phyloP scores from a whole-genome alignment of 2,113 vertebrate species.

The Bufo bufo region DNA sequence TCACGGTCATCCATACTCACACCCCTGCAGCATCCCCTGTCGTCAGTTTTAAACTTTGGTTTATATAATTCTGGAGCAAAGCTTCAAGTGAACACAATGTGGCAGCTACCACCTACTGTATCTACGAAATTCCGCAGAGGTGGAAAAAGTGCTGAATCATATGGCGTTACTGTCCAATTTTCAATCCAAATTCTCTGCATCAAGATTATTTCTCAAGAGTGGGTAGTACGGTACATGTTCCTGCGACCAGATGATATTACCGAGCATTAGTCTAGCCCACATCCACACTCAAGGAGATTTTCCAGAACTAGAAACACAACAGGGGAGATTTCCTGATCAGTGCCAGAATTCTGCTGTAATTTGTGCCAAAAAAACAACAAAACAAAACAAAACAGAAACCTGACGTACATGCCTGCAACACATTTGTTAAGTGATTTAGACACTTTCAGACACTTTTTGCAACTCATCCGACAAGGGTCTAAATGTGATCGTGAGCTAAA shows the following conservation, averaged over 20 bases:
- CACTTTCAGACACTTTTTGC: no score
- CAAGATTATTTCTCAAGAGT: not conserved
- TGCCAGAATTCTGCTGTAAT: not conserved
- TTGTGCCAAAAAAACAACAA: no score
- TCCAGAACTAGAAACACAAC: not conserved
- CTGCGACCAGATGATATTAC: not conserved
- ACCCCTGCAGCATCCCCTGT: no score
- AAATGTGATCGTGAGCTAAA: no score
- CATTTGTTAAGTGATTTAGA: no score
- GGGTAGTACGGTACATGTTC: not conserved
- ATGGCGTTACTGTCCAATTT: not conserved
- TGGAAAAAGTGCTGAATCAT: not conserved
- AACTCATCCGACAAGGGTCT: no score
- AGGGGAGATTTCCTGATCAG: not conserved
- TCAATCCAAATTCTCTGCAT: not conserved
- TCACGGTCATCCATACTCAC: no score
- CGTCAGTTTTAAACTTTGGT: no score
- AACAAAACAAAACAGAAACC: no score
- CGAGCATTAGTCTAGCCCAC: not conserved
- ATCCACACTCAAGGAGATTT: not conserved
- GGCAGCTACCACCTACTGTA: not conserved
- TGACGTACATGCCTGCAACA: no score
- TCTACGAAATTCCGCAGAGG: not conserved
- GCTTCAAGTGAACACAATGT: not conserved
- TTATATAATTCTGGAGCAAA: no score